phyloP scores from a whole-genome alignment of 2,113 vertebrate genomes.

The Erinaceus europaeus region DNA sequence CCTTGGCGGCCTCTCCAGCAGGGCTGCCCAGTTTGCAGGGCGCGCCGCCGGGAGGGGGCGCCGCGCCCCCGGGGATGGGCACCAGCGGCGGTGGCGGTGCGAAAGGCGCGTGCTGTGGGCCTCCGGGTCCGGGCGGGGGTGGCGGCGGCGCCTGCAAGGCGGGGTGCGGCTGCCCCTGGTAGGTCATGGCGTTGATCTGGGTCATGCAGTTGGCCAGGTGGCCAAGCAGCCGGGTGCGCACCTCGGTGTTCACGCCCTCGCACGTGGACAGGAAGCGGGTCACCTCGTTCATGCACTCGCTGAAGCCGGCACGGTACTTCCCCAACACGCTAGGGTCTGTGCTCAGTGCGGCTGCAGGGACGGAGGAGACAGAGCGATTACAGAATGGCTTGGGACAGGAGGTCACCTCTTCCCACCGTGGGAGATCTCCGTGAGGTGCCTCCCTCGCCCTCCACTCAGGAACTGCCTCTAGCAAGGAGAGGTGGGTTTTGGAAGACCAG shows the following conservation, averaged over 20 bases:
- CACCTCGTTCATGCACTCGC: conserved; percentile 98
- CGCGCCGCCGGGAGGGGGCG: conserved; percentile 87
- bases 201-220: conserved; percentile 98
- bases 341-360: conserved; percentile 90
- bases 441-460: conserved; percentile 8
- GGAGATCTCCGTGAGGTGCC: conserved; percentile 57
- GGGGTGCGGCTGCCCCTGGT: conserved; percentile 89
- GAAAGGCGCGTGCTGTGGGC: conserved; percentile 92
- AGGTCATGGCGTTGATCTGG: conserved; percentile 98
- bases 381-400: neutral
- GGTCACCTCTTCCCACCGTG: conserved; percentile 57
- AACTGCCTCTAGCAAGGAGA: conserved; percentile 8
- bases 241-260: conserved; percentile 97
- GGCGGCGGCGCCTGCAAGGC: conserved; percentile 83
- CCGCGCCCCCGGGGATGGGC: conserved; percentile 82
- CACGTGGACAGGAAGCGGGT: conserved; percentile 98
- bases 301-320: conserved; percentile 98
- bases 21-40: conserved; percentile 90
- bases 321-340: conserved; percentile 95
- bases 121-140: conserved; percentile 81
- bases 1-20: conserved; percentile 85
- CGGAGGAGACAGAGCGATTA: conserved; percentile 49
- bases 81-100: conserved; percentile 87
- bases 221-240: conserved; percentile 95
- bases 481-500: neutral